Evolutionary conservation across 2,888 invertebrate genomes (phyloP), one percentile per base, ranked within the genome.

Genomic region (Ptilodon capucinus): DNA sequence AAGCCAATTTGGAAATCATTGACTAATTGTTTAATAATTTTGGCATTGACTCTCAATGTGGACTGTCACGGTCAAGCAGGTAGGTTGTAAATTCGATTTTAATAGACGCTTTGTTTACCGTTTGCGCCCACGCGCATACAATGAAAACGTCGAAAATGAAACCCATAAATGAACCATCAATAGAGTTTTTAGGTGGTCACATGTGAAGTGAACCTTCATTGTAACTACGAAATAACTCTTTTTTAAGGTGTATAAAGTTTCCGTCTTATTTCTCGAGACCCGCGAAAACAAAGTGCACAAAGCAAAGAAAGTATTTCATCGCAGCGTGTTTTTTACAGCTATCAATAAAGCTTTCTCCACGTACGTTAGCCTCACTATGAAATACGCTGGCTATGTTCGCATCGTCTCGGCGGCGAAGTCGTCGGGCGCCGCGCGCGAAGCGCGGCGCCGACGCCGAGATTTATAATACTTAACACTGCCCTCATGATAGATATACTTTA

Each of bases 381-480:
- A 47, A 42, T 50, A 48, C 41, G 44, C 45, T 39, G 40, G 19
- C 42, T 23, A 14, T 44, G 46, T 39, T 39, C 44, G 18, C 41
- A 11, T 42, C 49, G 48, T 44, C 52, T 45, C 42, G 52, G 32
- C 50, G 47, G 32, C 51, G 34, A 38, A 13, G 32, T 14, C 41
- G 11, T 40, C 48, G 48, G 48, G 39, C 42, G 48, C 39, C 64
- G 55, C 46, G 40, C 41, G 47, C 57, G 51, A 63, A 48, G 19
- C 46, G 42, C 63, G 73, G 71, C 74, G 74, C 72, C 74, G 54
- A 47, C 64, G 44, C 14, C 19, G 42, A 68, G 68, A 76, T 75
- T 73, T 72, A 76, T 67, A 65, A 57, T 55, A 62, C 60, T 59
- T 57, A 61, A 62, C 59, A 51, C 49, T 46, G 48, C 51, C 30